These are phyloP conservation scores for Tetramorium alpestre DNA, from an alignment of 1,140 invertebrate genomes.

Conservation along the genomic window DNA sequence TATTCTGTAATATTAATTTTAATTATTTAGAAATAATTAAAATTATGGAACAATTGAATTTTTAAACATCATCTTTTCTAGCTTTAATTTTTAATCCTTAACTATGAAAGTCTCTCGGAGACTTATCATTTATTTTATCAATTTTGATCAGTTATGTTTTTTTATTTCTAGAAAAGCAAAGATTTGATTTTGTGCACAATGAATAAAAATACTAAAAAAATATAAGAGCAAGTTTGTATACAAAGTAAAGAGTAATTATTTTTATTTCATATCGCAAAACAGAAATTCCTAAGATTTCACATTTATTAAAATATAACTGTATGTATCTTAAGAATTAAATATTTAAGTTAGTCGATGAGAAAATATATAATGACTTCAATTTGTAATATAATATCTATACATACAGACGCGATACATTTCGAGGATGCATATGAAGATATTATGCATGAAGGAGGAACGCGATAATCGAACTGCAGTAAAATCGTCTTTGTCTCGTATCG, in stretches of 20 bases:
- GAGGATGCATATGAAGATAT: conserved; percentile 45
- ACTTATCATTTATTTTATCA: background rate
- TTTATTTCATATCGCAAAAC: background rate
- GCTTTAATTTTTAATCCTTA: background rate
- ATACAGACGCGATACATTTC: background rate
- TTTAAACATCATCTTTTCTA: background rate
- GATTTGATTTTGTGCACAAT: background rate
- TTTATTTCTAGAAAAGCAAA: background rate
- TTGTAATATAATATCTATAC: background rate
- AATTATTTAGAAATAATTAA: background rate
- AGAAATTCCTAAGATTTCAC: background rate
- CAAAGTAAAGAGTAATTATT: background rate
- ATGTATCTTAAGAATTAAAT: background rate
- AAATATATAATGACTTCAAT: background rate
- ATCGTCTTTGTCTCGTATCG: conserved; percentile 22
- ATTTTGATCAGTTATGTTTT: background rate
- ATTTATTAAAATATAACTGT: background rate
- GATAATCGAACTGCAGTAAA: background rate
- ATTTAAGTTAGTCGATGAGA: background rate
- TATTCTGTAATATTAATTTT: background rate
- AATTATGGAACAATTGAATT: background rate
- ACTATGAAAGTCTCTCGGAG: background rate
- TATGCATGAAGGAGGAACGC: conserved; percentile 15
- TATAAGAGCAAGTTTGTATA: background rate
- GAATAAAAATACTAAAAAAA: background rate